phyloP scores from a whole-genome alignment of 1,140 invertebrate species.

The Pogonomyrmex californicus region DNA sequence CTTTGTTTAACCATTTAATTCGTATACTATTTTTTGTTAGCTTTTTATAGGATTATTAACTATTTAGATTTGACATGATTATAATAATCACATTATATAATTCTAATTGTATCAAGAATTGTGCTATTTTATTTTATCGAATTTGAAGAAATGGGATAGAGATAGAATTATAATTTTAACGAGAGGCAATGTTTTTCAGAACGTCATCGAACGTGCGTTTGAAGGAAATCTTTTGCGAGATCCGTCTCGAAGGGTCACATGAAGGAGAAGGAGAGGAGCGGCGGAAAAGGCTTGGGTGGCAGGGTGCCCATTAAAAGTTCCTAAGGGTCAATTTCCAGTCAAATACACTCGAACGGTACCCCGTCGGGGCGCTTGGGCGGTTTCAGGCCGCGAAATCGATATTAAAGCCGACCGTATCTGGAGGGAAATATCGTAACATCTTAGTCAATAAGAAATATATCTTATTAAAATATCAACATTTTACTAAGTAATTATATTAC shows the following conservation, averaged over 20 bases:
- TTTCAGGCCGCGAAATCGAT: conserved; percentile 77
- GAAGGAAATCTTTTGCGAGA: conserved; percentile 50
- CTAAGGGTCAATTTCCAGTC: conserved; percentile 81
- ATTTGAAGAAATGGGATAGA: neutral
- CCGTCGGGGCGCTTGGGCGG: conserved; percentile 59
- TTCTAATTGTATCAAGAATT: neutral
- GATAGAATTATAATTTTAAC: conserved; percentile 49
- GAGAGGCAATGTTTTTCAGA: conserved; percentile 48
- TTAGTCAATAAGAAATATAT: conserved; percentile 1
- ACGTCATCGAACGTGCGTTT: conserved; percentile 39
- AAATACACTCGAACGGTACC: conserved; percentile 80
- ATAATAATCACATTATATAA: neutral
- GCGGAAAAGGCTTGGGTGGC: conserved; percentile 38
- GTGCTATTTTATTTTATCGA: neutral
- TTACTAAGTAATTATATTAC: neutral
- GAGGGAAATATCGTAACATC: conserved; percentile 46
- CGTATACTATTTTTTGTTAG: neutral
- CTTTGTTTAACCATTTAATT: neutral
- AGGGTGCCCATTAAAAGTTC: conserved; percentile 79
- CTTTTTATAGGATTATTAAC: neutral
- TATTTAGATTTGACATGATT: neutral
- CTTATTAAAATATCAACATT: conserved; percentile 13
- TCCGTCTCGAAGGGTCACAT: conserved; percentile 46
- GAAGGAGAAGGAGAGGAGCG: conserved; percentile 42
- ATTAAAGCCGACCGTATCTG: conserved; percentile 74